phyloP scores from a whole-genome alignment of 2,113 vertebrate species.

The Sprattus sprattus region DNA sequence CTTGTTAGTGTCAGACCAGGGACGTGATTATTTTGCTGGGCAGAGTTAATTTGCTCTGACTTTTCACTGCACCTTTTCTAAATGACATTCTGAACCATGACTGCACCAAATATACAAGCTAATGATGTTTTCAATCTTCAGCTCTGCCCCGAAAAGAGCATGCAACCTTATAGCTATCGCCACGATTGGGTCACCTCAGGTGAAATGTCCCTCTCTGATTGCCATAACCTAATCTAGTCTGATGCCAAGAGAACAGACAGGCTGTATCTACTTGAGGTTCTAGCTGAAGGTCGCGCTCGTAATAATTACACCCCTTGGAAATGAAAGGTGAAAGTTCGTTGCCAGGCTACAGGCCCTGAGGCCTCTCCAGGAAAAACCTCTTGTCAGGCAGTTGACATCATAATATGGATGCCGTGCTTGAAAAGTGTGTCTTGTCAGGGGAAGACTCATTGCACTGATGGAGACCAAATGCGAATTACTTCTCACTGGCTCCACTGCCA shows the following conservation, averaged over 20 bases:
- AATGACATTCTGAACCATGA: not conserved
- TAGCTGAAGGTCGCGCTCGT: not conserved
- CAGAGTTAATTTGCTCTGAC: not conserved
- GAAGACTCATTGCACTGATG: not conserved
- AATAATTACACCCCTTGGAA: not conserved
- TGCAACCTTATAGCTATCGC: not conserved
- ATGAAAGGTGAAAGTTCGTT: not conserved
- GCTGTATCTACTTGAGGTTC: constrained; percentile 1
- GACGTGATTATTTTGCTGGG: not conserved
- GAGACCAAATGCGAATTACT: not conserved
- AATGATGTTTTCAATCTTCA: not conserved
- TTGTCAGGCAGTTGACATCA: not conserved
- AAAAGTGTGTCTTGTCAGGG: not conserved
- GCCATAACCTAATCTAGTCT: not conserved
- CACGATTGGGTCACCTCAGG: not conserved
- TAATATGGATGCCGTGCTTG: not conserved
- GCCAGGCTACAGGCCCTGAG: not conserved
- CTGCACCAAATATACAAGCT: not conserved
- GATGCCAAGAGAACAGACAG: not conserved
- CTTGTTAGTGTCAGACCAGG: not conserved
- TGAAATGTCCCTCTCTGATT: not conserved
- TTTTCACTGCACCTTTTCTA: not conserved
- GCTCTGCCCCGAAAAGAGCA: not conserved
- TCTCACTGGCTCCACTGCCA: not conserved
- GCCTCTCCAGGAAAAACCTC: not conserved